Conservation (phyloP, 92 coral and sea anemone genomes). For the Plumapathes pennacea region DNA sequence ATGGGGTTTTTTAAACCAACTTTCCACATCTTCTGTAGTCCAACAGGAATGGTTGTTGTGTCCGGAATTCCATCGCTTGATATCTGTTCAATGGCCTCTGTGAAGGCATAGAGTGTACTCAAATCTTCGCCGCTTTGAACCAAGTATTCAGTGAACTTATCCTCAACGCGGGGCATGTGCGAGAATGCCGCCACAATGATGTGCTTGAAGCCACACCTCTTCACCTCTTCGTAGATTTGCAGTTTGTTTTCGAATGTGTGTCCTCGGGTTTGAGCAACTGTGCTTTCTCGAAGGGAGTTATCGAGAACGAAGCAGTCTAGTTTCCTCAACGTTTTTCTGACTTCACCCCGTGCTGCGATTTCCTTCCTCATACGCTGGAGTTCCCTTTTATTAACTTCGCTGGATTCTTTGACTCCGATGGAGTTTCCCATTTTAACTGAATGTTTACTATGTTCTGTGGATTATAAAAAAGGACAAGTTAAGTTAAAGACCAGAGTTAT, state of each 20-base stretch:
- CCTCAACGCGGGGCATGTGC: conserved; percentile 64
- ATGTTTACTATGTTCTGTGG: too few species aligned
- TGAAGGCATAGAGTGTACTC: conserved; percentile 43
- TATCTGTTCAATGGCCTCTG: conserved; percentile 39
- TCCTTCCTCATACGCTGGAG: too few species aligned
- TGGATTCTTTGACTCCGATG: too few species aligned
- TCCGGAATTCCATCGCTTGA: conserved; percentile 19
- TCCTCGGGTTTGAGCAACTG: conserved; percentile 23
- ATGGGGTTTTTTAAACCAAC: conserved; percentile 38
- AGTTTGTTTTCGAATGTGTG: conserved; percentile 55
- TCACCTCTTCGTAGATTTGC: conserved; percentile 49
- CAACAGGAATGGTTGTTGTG: conserved; percentile 33
- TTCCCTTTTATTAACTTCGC: too few species aligned
- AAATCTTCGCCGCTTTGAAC: conserved; percentile 53
- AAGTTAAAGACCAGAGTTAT: too few species aligned
- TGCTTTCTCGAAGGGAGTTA: conserved; percentile 34
- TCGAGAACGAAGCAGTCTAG: conserved; percentile 29
- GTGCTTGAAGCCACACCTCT: conserved; percentile 43
- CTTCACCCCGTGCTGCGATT: too few species aligned
- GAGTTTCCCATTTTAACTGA: too few species aligned
- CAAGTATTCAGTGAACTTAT: conserved; percentile 32
- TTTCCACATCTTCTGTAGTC: conserved; percentile 34
- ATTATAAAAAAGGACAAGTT: too few species aligned
- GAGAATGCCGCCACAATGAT: conserved; percentile 55
- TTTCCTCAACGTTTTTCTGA: conserved; percentile 4